These are phyloP conservation scores for Mallotus villosus DNA, from an alignment of 2,797 vertebrate species.

Conservation along the genomic window DNA sequence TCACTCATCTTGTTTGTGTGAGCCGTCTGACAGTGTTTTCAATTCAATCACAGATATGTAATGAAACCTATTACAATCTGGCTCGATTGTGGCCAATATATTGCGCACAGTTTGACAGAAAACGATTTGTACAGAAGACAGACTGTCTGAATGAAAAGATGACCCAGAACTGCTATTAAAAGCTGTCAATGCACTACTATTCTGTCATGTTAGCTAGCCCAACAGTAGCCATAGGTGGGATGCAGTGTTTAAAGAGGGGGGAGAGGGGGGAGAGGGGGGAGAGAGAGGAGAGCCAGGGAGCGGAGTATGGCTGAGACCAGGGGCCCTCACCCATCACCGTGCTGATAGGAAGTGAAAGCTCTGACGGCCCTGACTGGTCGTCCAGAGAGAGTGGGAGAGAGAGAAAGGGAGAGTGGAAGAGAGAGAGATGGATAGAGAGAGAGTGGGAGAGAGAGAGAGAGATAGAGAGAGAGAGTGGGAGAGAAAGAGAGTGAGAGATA, in stretches of 20 bases:
- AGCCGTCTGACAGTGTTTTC: too few relatives aligned
- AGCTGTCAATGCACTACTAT: too few relatives aligned
- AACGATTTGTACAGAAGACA: too few relatives aligned
- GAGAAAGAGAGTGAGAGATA: neutral
- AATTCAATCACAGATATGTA: too few relatives aligned
- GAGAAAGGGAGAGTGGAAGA: neutral
- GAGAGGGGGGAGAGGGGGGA: too few relatives aligned
- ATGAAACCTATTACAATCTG: too few relatives aligned
- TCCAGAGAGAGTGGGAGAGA: neutral
- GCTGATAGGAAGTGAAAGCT: slow-evolving; percentile 18
- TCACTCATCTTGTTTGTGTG: neutral
- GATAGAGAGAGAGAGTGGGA: neutral
- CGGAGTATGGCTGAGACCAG: neutral
- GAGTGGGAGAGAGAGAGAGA: neutral
- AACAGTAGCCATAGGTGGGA: too few relatives aligned
- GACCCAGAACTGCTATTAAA: too few relatives aligned
- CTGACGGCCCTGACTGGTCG: slow-evolving; percentile 6
- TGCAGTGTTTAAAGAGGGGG: neutral
- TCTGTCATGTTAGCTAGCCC: too few relatives aligned
- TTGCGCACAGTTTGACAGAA: too few relatives aligned
- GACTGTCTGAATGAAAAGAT: too few relatives aligned
- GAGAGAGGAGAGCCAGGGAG: neutral
- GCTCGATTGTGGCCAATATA: too few relatives aligned
- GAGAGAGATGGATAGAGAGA: neutral
- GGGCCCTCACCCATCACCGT: slow-evolving; percentile 9